Conservation (phyloP, 2,888 invertebrate species). For the Diloba caeruleocephala region DNA sequence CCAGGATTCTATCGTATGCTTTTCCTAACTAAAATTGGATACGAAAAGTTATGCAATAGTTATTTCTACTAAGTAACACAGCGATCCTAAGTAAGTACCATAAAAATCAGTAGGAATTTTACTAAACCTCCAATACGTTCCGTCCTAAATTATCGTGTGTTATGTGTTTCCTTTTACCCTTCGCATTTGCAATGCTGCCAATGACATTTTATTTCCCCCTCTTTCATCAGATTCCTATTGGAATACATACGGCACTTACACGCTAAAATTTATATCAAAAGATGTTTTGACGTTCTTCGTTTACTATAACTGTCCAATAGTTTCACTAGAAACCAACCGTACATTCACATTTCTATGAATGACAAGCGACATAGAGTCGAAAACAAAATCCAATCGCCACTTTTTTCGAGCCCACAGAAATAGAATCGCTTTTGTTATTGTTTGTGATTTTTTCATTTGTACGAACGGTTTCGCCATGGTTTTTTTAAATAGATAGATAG, state of each 20-base stretch:
- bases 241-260: conserved; percentile 5
- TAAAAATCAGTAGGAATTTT: neutral
- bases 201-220: conserved; percentile 29
- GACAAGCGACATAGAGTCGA: conserved; percentile 47
- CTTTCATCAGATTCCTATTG: conserved; percentile 4
- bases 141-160: conserved; percentile 1
- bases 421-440: conserved; percentile 36
- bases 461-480: conserved; percentile 2
- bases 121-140: conserved; percentile 1
- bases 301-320: conserved; percentile 10
- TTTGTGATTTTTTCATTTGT: conserved; percentile 39
- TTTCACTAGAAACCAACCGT: conserved; percentile 6
- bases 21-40: too few species aligned
- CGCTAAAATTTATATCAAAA: conserved; percentile 9
- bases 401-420: conserved; percentile 43
- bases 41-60: too few species aligned
- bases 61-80: neutral
- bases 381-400: conserved; percentile 48
- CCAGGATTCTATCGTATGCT: too few species aligned
- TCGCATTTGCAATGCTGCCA: conserved; percentile 14
- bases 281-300: conserved; percentile 7
- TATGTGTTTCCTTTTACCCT: conserved; percentile 3
- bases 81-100: neutral
- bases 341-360: conserved; percentile 29
- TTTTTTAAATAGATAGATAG: conserved; percentile 10